Percentiles rank a stretch among this genome's conserved stretches.
Conservation (phyloP, 1,140 invertebrate species). For the Antheraea mylitta region DNA sequence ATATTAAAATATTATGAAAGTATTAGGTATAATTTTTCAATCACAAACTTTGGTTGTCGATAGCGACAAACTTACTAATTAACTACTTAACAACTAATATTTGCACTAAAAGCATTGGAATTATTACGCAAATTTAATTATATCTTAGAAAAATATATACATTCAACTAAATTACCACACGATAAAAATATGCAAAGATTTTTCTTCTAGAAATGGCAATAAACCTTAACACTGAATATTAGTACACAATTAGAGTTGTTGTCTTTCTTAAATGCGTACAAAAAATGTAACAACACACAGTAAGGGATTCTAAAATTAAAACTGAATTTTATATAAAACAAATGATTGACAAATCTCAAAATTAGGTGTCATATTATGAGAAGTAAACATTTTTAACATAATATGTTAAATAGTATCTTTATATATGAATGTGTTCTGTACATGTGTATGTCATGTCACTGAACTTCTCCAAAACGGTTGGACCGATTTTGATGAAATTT, state of each 20-base stretch:
- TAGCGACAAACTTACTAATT: conserved; percentile 18
- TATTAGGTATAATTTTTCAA: conserved; percentile 26
- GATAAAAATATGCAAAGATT: neutral
- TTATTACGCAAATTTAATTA: conserved; percentile 30
- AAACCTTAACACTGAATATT: neutral
- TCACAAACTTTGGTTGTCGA: conserved; percentile 37
- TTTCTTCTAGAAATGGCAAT: neutral
- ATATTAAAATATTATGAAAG: conserved; percentile 17
- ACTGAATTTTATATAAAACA: neutral
- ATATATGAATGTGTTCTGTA: no score
- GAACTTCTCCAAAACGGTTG: no score
- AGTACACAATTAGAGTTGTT: neutral
- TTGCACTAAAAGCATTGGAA: conserved; percentile 51
- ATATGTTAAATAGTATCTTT: no score
- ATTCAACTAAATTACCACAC: neutral
- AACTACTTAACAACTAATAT: conserved; percentile 28
- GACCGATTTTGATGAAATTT: no score
- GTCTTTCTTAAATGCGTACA: conserved; percentile 1
- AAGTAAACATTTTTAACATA: neutral
- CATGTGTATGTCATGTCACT: no score
- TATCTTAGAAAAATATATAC: conserved; percentile 23
- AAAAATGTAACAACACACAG: neutral
- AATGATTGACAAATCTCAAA: neutral
- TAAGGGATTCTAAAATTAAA: neutral
- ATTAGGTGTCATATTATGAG: neutral